Percentiles rank a stretch among this genome's conserved stretches.
These are phyloP conservation scores for Thymelicus sylvestris DNA, from an alignment of 2,888 invertebrate species.

Conservation along the genomic window DNA sequence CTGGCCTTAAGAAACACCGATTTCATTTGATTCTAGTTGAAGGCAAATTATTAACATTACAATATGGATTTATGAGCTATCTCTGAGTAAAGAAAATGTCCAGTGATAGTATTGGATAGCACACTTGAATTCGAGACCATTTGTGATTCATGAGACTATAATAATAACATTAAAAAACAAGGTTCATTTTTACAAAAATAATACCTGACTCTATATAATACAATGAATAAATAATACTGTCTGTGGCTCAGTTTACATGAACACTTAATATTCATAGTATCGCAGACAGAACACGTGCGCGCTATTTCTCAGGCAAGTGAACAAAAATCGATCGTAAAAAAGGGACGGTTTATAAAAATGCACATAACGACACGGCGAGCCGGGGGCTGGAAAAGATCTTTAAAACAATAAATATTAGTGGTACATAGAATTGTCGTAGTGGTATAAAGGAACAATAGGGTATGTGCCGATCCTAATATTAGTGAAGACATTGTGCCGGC, in stretches of 20 bases:
- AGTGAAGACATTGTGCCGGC: slow-evolving; percentile 39
- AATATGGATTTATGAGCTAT: too few species aligned
- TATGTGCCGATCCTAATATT: slow-evolving; percentile 36
- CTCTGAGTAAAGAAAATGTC: too few species aligned
- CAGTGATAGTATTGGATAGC: too few species aligned
- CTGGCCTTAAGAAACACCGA: too few species aligned
- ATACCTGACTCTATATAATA: slow-evolving; percentile 13
- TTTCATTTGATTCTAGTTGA: too few species aligned
- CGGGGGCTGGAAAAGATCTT: slow-evolving; percentile 29
- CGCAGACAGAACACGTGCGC: slow-evolving; percentile 33
- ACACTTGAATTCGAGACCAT: too few species aligned
- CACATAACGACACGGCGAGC: slow-evolving; percentile 22
- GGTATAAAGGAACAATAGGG: slow-evolving; percentile 41
- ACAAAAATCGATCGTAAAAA: slow-evolving; percentile 36
- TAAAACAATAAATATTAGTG: slow-evolving; percentile 38
- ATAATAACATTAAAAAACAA: neutral
- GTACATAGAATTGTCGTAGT: slow-evolving; percentile 4
- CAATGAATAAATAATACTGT: slow-evolving; percentile 30
- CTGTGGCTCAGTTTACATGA: slow-evolving; percentile 28
- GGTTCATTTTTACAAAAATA: neutral
- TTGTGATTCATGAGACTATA: neutral
- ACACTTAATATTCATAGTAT: slow-evolving; percentile 35
- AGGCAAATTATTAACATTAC: too few species aligned
- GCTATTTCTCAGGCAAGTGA: slow-evolving; percentile 33
- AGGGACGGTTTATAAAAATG: slow-evolving; percentile 34